A percentile compares a stretch with the other conserved stretches of the same genome.
These are phyloP conservation scores for Orthochromis indermauri DNA, from an alignment of 2,113 vertebrate genomes.

Conservation along the genomic window DNA sequence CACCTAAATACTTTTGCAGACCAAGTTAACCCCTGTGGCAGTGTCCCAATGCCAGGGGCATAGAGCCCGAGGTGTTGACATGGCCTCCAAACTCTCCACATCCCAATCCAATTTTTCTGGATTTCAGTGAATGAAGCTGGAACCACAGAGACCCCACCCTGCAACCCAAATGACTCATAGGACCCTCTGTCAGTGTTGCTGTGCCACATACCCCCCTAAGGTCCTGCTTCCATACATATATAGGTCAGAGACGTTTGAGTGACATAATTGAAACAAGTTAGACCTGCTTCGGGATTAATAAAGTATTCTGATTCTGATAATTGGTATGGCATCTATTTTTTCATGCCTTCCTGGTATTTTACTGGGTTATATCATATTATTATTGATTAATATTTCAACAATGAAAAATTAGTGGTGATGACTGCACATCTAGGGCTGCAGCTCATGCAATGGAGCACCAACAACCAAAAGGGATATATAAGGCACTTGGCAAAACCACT, in stretches of 20 bases:
- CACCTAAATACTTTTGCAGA: background rate
- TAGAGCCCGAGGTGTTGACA: background rate
- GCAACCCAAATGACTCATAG: background rate
- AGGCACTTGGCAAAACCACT: background rate
- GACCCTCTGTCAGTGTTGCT: background rate
- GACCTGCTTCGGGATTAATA: too few relatives aligned
- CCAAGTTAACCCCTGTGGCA: background rate
- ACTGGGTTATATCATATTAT: background rate
- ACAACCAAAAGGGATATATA: background rate
- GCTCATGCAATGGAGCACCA: background rate
- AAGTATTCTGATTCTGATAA: background rate
- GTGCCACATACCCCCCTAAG: background rate
- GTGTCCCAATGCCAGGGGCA: background rate
- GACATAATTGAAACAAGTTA: background rate
- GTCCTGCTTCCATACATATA: background rate
- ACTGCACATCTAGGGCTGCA: background rate
- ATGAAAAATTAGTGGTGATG: background rate
- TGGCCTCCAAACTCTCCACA: background rate
- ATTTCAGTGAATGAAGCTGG: background rate
- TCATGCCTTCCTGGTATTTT: background rate
- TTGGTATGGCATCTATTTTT: background rate
- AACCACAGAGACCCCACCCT: background rate
- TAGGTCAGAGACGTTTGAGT: background rate
- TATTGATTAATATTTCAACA: background rate
- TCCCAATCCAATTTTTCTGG: background rate